Evolutionary conservation across 2,888 invertebrate species (phyloP).

Genomic region (Sinohyriopsis cumingii): DNA sequence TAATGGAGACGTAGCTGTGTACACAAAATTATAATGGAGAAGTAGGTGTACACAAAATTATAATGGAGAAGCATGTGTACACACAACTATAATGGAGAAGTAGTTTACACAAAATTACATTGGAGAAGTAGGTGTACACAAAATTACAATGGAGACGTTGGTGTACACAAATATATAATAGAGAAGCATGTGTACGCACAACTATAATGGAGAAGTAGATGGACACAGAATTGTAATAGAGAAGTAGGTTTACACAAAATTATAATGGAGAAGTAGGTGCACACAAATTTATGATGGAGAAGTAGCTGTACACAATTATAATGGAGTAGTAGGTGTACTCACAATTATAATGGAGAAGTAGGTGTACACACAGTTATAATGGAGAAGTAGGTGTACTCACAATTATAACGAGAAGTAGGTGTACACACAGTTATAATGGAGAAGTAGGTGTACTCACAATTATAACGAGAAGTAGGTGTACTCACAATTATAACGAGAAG

Average conservation of each 20-base stretch:
- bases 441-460: no score
- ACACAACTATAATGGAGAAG: conserved; percentile 26
- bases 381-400: conserved; percentile 11
- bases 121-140: conserved; percentile 17
- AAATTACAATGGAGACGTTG: no score
- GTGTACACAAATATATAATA: no score
- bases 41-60: conserved; percentile 6
- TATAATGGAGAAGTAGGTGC: conserved; percentile 35
- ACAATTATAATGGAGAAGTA: conserved; percentile 26
- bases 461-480: conserved; percentile 40
- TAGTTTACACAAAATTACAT: conserved; percentile 7
- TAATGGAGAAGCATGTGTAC: conserved; percentile 22
- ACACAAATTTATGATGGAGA: conserved; percentile 24
- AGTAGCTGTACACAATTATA: conserved; percentile 36
- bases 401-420: conserved; percentile 27
- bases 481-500: conserved; percentile 41
- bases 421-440: no score
- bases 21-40: conserved; percentile 30
- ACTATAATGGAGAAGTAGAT: no score
- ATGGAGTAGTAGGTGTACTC: conserved; percentile 17
- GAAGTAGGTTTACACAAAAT: conserved; percentile 41
- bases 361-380: conserved; percentile 14
- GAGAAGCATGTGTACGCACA: no score
- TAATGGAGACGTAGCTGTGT: conserved; percentile 41
- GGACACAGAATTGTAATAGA: conserved; percentile 37